Evolutionary conservation across 2,797 vertebrate genomes (phyloP), one percentile per base, ranked within the genome.

Genomic region (Acestrorhynchus altus): DNA sequence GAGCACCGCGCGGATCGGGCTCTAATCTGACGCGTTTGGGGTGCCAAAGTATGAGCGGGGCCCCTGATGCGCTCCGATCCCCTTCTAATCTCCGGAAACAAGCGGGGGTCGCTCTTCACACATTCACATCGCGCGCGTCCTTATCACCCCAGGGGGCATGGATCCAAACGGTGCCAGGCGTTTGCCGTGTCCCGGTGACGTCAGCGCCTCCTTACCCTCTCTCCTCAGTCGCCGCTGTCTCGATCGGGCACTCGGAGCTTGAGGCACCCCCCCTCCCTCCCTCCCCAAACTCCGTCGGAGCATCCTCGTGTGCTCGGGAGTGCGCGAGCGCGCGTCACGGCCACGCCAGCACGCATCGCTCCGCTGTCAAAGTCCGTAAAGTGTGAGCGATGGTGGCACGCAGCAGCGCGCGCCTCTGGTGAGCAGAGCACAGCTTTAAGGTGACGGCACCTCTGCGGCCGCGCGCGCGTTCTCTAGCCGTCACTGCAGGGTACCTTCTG

Each of bases 81-180:
- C n/a, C 26, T 9, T 77, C 68, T 76, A 51, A 74, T 72, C 60
- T 81, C 47, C 35, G 72, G 88, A 86, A 85, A 51, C 46, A 31
- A 69, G 64, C 49, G 16, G 26, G 31, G 42, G 83, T 84, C 87
- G 78, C 84, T 77, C 86, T 86, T 89, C 84, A 88, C 87, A 83
- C 78, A 85, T 88, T 88, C 84, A 87, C 83, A 87, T 86, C 49
- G 68, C 60, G 66, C 75, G 61, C 40, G 46, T 80, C 73, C 86
- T 87, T 86, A 88, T 88, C 84, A 78, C 77, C 65, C 24, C 11
- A 8, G 13, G 76, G 72, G 71, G 28, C 83, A 83, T 79, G 88
- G 85, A 89, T 90, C 82, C 86, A 86, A 84, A 87, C 74, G 81
- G 83, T 78, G 87, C 80, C 80, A 78, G 83, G 85, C 75, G 84